Conservation (phyloP, 2,888 invertebrate species). For the Odontothrips loti region DNA sequence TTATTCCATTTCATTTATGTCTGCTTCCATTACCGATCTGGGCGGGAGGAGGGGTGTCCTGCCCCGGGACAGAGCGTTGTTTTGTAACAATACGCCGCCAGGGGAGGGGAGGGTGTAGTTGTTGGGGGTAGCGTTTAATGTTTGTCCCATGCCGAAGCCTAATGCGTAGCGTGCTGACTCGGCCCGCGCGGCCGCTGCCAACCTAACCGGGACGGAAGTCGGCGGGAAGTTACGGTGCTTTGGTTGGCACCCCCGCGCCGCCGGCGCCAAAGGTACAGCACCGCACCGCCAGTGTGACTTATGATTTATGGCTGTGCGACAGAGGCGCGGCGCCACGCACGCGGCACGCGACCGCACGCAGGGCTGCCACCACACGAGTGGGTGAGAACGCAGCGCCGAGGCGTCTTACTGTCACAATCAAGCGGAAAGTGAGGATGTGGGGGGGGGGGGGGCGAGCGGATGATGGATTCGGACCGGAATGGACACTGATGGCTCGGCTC, state of each 20-base stretch:
- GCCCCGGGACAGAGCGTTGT: neutral
- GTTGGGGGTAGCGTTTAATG: neutral
- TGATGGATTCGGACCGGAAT: neutral
- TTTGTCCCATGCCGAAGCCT: neutral
- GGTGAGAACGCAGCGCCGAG: neutral
- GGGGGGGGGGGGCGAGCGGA: neutral
- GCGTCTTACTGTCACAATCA: neutral
- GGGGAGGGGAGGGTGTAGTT: neutral
- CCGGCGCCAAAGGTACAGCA: no score
- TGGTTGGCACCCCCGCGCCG: no score
- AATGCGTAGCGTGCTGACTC: neutral
- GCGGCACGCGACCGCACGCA: neutral
- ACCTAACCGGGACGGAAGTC: no score
- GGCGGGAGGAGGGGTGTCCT: neutral
- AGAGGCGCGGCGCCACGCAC: neutral
- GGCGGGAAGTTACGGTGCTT: no score
- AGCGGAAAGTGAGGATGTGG: slow-evolving; percentile 3
- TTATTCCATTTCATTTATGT: slow-evolving; percentile 25
- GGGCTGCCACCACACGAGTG: neutral
- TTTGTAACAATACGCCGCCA: neutral
- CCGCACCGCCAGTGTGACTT: no score
- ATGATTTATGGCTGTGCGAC: neutral
- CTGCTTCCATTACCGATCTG: slow-evolving; percentile 25
- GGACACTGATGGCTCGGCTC: neutral
- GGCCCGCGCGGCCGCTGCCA: neutral